Evolutionary conservation across 2,113 vertebrate genomes (phyloP).

Genomic region (Dicrurus megarhynchus): DNA sequence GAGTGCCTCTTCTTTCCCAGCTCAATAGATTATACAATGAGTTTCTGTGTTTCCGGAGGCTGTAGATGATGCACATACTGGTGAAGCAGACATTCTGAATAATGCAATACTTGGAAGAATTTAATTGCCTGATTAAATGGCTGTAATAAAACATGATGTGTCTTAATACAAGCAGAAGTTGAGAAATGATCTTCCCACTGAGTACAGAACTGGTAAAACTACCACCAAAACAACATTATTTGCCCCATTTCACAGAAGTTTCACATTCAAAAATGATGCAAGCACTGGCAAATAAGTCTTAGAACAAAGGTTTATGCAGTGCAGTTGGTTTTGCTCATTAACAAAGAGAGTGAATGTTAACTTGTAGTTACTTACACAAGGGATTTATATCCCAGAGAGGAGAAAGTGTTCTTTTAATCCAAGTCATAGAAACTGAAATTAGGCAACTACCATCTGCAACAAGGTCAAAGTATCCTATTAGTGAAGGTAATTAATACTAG

Average conservation of each 20-base stretch:
- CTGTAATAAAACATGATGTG: slow-evolving; percentile 22
- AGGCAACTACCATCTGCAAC: neutral
- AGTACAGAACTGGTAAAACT: neutral
- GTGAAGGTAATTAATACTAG: neutral
- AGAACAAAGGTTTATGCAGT: neutral
- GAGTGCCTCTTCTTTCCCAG: neutral
- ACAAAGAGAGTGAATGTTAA: neutral
- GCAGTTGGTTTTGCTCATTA: neutral
- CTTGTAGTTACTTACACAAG: neutral
- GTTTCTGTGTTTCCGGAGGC: slow-evolving; percentile 10
- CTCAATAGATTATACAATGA: neutral
- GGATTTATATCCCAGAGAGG: neutral
- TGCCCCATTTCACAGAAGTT: neutral
- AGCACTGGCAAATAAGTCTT: neutral
- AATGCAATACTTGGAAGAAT: slow-evolving; percentile 19
- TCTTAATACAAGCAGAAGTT: slow-evolving; percentile 16
- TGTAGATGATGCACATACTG: neutral
- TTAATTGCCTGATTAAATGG: slow-evolving; percentile 45
- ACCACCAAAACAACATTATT: neutral
- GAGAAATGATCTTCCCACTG: neutral
- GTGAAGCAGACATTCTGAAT: slow-evolving; percentile 4
- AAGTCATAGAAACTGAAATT: neutral
- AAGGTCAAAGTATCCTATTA: neutral
- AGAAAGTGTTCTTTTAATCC: neutral
- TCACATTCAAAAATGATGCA: neutral